Base-by-base conservation (phyloP, 2,113 vertebrate species). In the Cephalopholis sonnerati region DNA sequence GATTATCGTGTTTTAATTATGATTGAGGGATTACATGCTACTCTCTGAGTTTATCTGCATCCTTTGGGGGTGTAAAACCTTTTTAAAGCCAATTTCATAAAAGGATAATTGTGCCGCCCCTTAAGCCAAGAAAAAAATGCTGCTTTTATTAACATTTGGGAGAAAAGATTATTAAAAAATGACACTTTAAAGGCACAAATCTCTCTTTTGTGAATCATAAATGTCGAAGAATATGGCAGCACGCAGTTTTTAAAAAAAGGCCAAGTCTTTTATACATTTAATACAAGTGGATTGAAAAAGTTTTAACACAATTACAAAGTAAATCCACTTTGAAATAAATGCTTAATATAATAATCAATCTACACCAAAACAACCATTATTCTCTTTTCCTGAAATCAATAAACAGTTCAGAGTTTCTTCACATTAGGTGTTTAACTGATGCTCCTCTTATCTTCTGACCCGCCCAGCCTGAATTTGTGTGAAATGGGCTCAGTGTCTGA, bases 1-100 rank as follows among this genome's bases (percentile, higher is more conserved):
- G 83, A 89, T 91, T 87, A 91, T 84, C 71, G 36, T 78, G 83
- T 91, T 90, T 91, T 92, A 82, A 92, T 92, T 90, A 79, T 75
- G 79, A 89, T 83, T 82, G 83, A 85, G 85, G 88, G 89, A 92
- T 93, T 93, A 91, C 85, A 91, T 77, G 83, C 79, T 78, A 68
- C 84, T 84, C 87, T 87, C 79, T 81, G 70, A 75, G 86, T 91
- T 87, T 82, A 92, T 89, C 79, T 75, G 41, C 78, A 82, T 87
- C 82, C 84, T 87, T 76, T 84, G 82, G 87, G 86, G 80, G 24
- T 78, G 67, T 84, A 84, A 87, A 87, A 81, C 89, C 89, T 83
- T 89, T 92, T 90, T 77, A 88, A 81, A 90, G 83, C 79, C 81
- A 89, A 84, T 90, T 90, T 87, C 59, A 87, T 85, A 72, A 91